Conservation (phyloP, 30 jellyfish, hydroid and myxozoan species). For the Hydractinia echinata region DNA sequence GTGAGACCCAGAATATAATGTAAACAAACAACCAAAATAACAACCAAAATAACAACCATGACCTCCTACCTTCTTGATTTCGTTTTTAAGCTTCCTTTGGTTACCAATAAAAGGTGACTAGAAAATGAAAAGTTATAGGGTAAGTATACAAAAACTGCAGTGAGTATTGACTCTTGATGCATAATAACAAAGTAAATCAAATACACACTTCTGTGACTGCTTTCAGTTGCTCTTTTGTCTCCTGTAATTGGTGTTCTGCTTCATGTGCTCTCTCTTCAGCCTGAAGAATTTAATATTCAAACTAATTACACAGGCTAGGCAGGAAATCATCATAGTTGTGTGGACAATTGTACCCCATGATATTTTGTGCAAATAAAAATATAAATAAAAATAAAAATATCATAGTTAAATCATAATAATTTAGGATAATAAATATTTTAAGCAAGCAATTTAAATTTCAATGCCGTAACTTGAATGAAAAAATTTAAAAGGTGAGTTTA, state of each 20-base stretch:
- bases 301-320: too few species aligned
- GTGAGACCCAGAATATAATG: neutral
- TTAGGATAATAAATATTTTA: too few species aligned
- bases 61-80: constrained; percentile 12
- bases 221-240: constrained; percentile 51
- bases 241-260: constrained; percentile 51
- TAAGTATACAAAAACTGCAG: neutral
- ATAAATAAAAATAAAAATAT: too few species aligned
- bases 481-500: too few species aligned
- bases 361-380: too few species aligned
- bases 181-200: neutral
- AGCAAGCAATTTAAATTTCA: too few species aligned
- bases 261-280: constrained; percentile 69
- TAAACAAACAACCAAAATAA: neutral
- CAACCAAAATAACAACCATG: neutral
- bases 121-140: neutral
- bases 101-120: constrained; percentile 32
- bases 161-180: neutral
- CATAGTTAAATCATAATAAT: too few species aligned
- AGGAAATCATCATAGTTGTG: too few species aligned
- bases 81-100: constrained; percentile 26
- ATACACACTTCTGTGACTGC: constrained; percentile 54
- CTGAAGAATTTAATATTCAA: constrained; percentile 20
- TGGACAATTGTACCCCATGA: too few species aligned
- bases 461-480: too few species aligned